Percentiles rank a stretch among this genome's conserved stretches.
phyloP scores from a whole-genome alignment of 2,797 vertebrate species.

The Buphagus erythrorhynchus region DNA sequence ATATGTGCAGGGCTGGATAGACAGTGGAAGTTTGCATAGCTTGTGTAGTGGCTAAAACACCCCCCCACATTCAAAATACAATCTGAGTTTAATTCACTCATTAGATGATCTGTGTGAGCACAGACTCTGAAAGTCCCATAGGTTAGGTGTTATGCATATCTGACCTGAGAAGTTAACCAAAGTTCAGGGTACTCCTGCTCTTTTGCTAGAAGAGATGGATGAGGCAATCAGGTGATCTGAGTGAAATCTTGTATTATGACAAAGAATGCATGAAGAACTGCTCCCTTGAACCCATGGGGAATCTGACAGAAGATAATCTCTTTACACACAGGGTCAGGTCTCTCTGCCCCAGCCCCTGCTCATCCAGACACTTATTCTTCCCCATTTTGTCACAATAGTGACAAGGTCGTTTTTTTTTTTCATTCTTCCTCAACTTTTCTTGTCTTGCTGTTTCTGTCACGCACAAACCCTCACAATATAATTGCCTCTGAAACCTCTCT shows the following conservation, averaged over 20 bases:
- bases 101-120: neutral
- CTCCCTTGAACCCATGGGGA: neutral
- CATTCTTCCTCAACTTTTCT: neutral
- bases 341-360: neutral
- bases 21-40: neutral
- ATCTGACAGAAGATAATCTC: conserved; percentile 11
- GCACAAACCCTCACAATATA: neutral
- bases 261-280: neutral
- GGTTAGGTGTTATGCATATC: neutral
- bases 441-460: conserved; percentile 40
- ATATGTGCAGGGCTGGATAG: neutral
- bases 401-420: neutral
- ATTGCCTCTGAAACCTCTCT: conserved; percentile 34
- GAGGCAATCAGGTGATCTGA: conserved; percentile 9
- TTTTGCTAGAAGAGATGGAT: conserved; percentile 13
- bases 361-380: conserved; percentile 23
- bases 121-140: neutral
- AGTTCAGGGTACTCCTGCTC: neutral
- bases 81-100: neutral
- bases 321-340: conserved; percentile 31
- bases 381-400: neutral
- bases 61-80: rapidly evolving
- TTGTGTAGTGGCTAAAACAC: neutral
- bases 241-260: conserved; percentile 22
- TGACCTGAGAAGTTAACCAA: conserved; percentile 17